phyloP scores from a whole-genome alignment of 2,888 invertebrate genomes.

The Buathra laborator region DNA sequence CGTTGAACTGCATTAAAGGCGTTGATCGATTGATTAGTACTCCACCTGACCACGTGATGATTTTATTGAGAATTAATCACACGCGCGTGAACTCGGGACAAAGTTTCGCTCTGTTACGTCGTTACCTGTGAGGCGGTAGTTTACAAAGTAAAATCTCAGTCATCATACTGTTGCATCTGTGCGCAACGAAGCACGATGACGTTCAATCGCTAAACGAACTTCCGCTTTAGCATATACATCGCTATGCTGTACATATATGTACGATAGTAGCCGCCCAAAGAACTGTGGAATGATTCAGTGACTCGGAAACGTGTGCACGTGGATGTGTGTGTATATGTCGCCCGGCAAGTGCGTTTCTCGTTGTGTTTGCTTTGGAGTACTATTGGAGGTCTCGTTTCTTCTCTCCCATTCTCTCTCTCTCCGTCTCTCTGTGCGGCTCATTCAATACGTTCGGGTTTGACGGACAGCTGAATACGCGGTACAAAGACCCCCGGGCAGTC shows the following conservation, averaged over 20 bases:
- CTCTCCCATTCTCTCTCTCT: background rate
- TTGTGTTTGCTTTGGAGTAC: constrained; percentile 53
- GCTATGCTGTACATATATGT: background rate
- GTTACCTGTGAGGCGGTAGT: constrained; percentile 39
- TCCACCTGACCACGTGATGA: background rate
- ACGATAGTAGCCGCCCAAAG: constrained; percentile 13
- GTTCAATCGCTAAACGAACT: constrained; percentile 60
- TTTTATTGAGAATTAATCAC: constrained; percentile 8
- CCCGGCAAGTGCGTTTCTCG: constrained; percentile 43
- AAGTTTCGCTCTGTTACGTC: background rate
- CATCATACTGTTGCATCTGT: constrained; percentile 30
- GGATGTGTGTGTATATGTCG: constrained; percentile 6
- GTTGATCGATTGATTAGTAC: constrained; percentile 9
- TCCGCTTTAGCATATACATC: constrained; percentile 38
- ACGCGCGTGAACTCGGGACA: constrained; percentile 21
- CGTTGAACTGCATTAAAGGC: background rate
- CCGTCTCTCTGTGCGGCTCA: constrained; percentile 31
- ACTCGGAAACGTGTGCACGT: constrained; percentile 3
- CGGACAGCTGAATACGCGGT: constrained; percentile 63
- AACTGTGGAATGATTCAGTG: constrained; percentile 32
- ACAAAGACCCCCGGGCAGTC: constrained; percentile 42
- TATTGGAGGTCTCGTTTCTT: constrained; percentile 24
- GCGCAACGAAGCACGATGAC: constrained; percentile 58
- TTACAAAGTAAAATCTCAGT: constrained; percentile 44
- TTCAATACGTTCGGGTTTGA: constrained; percentile 59